Conservation (phyloP, 2,113 vertebrate genomes). For the Picathartes gymnocephalus region DNA sequence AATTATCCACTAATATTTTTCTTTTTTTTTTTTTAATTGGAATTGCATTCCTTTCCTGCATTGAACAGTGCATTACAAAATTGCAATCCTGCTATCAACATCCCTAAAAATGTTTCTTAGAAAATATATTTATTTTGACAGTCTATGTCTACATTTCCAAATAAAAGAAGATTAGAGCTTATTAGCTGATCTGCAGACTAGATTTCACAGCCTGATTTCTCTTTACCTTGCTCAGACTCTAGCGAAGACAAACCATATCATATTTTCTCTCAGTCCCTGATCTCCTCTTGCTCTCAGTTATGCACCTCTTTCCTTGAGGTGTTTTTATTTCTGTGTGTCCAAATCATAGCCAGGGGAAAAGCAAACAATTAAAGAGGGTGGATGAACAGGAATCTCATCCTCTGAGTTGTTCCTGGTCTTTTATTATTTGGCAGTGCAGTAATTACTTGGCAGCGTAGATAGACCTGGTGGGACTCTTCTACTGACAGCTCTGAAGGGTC, state of each 20-base stretch:
- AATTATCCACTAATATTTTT: neutral
- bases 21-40: accelerated
- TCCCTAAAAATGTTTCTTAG: neutral
- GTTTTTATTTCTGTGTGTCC: neutral
- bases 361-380: neutral
- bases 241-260: accelerated
- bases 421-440: neutral
- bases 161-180: neutral
- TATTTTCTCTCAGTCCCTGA: neutral
- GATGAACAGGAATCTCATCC: neutral
- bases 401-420: neutral
- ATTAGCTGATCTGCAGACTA: neutral
- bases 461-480: neutral
- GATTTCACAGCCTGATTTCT: neutral
- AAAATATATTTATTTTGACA: neutral
- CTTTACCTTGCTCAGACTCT: neutral
- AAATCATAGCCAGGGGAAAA: neutral
- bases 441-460: neutral
- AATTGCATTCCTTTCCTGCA: neutral
- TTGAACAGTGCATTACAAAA: neutral
- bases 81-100: neutral
- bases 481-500: neutral
- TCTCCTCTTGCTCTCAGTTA: neutral
- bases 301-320: neutral
- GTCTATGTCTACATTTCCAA: neutral